phyloP scores from a whole-genome alignment of 2,888 invertebrate genomes.

The Drosophila formosana region DNA sequence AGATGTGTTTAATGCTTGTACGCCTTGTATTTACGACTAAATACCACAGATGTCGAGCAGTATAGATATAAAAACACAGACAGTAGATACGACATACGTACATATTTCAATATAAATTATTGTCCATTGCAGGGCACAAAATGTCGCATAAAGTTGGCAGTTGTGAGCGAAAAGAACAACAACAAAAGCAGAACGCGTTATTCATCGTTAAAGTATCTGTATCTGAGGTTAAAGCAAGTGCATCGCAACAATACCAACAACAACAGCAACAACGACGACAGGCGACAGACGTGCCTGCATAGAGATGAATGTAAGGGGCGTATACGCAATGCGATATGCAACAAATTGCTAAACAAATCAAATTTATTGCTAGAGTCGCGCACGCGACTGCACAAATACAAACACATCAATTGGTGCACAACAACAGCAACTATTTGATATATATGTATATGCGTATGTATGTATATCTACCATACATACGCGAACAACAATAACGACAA shows the following conservation, averaged over 20 bases:
- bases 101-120: constrained; percentile 79
- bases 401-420: neutral
- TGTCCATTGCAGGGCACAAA: constrained; percentile 76
- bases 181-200: constrained; percentile 57
- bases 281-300: constrained; percentile 63
- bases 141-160: constrained; percentile 64
- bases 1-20: constrained; percentile 9
- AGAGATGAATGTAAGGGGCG: constrained; percentile 76
- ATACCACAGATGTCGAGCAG: neutral
- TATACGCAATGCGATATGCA: constrained; percentile 81
- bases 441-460: constrained; percentile 10
- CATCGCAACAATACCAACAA: constrained; percentile 1
- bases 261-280: constrained; percentile 8
- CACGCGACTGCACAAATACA: constrained; percentile 39
- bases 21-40: constrained; percentile 20
- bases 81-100: constrained; percentile 28
- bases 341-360: constrained; percentile 81
- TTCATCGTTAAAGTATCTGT: constrained; percentile 73
- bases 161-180: constrained; percentile 40
- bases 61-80: constrained; percentile 7
- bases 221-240: constrained; percentile 29
- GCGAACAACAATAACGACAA: constrained; percentile 22
- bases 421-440: constrained; percentile 5
- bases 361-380: constrained; percentile 71
- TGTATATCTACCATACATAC: neutral